Percentiles rank a stretch among this genome's conserved stretches.
phyloP scores from a whole-genome alignment of 2,113 vertebrate genomes.

The Syngnathus scovelli region DNA sequence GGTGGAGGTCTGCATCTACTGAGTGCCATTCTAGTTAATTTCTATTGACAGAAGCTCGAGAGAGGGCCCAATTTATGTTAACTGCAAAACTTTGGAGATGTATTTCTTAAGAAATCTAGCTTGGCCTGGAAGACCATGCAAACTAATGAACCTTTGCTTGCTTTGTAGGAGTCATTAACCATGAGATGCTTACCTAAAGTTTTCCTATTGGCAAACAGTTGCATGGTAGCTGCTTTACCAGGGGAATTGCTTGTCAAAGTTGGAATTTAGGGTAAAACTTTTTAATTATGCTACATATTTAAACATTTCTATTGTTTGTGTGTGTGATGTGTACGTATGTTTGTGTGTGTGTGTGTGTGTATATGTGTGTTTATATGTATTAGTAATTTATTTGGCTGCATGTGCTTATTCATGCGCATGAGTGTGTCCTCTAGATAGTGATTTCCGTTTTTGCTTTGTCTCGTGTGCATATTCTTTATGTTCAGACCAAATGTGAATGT shows the following conservation, averaged over 20 bases:
- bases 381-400: too few species aligned
- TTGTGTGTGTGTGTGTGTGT: too few species aligned
- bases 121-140: slow-evolving; percentile 31
- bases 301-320: neutral
- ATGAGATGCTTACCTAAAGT: slow-evolving; percentile 41
- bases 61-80: slow-evolving; percentile 33
- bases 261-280: neutral
- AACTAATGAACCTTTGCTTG: slow-evolving; percentile 54
- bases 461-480: too few species aligned
- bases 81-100: slow-evolving; percentile 37
- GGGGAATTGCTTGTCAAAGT: slow-evolving; percentile 8
- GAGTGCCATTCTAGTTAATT: neutral
- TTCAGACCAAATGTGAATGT: too few species aligned
- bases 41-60: slow-evolving; percentile 35
- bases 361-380: neutral
- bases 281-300: slow-evolving; percentile 2
- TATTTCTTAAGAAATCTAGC: slow-evolving; percentile 36
- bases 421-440: too few species aligned
- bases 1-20: neutral
- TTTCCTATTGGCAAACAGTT: slow-evolving; percentile 49
- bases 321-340: neutral
- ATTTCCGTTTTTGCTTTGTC: too few species aligned
- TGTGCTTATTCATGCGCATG: too few species aligned
- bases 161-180: slow-evolving; percentile 55
- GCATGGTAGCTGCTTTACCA: slow-evolving; percentile 21